Evolutionary conservation across 2,113 vertebrate genomes (phyloP).

Genomic region (Pontoporia blainvillei): DNA sequence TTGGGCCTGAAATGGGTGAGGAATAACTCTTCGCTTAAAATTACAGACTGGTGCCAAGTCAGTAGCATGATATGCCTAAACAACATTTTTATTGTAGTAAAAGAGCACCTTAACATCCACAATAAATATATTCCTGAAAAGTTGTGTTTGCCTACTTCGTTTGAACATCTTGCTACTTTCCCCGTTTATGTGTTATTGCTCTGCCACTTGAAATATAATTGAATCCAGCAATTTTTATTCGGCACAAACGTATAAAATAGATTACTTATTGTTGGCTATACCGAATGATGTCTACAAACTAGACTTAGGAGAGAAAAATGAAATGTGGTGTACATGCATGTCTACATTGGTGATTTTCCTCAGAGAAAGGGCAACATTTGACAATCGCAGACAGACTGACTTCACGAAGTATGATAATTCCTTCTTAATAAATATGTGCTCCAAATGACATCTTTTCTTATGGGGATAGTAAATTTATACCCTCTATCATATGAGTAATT

Average conservation of each 20-base stretch:
- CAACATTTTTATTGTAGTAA: conserved; percentile 15
- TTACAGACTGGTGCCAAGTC: not conserved
- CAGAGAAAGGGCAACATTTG: not conserved
- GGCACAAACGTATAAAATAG: conserved; percentile 12
- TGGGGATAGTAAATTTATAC: not conserved
- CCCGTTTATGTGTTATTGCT: conserved; percentile 8
- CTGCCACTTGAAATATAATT: conserved; percentile 44
- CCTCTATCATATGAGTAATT: not conserved
- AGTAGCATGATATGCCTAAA: not conserved
- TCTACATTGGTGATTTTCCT: not conserved
- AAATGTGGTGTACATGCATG: not conserved
- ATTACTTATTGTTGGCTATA: not conserved
- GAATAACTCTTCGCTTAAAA: conserved; percentile 21
- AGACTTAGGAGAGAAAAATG: not conserved
- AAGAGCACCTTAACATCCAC: not conserved
- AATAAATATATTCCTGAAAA: conserved; percentile 28
- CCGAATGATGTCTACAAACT: not conserved
- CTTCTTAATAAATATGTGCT: conserved; percentile 19
- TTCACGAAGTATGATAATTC: not conserved
- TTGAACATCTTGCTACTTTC: conserved; percentile 12
- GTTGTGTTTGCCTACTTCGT: not conserved
- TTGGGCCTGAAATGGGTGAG: not conserved
- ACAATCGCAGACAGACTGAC: not conserved
- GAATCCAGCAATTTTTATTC: conserved; percentile 49
- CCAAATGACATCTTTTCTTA: not conserved